These are phyloP conservation scores for Macrophya alboannulata DNA, from an alignment of 2,888 invertebrate species.

Conservation along the genomic window DNA sequence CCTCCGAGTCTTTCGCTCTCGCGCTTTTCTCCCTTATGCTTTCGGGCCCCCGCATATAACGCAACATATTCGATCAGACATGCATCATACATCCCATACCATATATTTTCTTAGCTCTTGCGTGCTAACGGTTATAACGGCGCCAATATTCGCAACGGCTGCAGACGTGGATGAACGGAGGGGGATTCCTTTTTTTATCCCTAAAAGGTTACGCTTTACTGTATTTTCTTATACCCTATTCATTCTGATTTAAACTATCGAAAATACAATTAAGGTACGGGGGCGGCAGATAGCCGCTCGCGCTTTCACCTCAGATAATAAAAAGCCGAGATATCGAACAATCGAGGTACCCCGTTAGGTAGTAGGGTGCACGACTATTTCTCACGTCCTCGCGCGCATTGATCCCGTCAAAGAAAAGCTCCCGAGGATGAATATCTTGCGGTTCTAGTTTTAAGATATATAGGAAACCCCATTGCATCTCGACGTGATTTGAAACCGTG, in stretches of 20 bases:
- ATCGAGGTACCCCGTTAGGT: background rate
- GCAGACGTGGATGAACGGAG: background rate
- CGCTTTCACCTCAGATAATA: background rate
- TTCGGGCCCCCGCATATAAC: constrained; percentile 37
- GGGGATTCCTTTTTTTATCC: background rate
- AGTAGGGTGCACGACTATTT: constrained; percentile 40
- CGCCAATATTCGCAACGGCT: constrained; percentile 12
- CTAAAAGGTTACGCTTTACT: background rate
- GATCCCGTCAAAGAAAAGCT: constrained; percentile 36
- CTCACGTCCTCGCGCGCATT: constrained; percentile 12
- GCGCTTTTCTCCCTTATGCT: constrained; percentile 39
- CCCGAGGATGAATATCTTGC: constrained; percentile 41
- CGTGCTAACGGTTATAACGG: constrained; percentile 46
- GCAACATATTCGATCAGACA: constrained; percentile 54
- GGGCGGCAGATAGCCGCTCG: background rate
- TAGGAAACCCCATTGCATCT: constrained; percentile 24
- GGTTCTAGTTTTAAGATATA: constrained; percentile 43
- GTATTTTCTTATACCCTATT: background rate
- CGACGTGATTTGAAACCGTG: constrained; percentile 39
- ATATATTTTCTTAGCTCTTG: constrained; percentile 51
- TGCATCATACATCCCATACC: constrained; percentile 49
- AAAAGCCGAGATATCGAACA: background rate
- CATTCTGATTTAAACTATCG: background rate
- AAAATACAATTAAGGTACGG: background rate
- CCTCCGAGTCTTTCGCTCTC: constrained; percentile 44